Base-by-base conservation (phyloP, 2,888 invertebrate genomes). In the Endotricha flammealis region DNA sequence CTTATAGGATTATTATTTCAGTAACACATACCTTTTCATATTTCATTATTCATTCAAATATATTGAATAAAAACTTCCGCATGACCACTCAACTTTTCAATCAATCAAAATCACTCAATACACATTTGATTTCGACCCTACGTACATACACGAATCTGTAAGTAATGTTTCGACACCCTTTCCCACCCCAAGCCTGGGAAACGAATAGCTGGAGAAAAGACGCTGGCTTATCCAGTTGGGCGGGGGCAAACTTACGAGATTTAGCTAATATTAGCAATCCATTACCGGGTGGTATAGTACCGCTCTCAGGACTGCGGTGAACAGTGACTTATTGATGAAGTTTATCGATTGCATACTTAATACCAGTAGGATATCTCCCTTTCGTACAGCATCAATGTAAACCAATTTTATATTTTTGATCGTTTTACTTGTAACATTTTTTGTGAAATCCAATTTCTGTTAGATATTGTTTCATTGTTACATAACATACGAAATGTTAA, bases 181-280 rank as follows among this genome's bases (percentile, higher is more conserved):
- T 48, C 29, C 42, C 42, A 50, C 54, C 55, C 20, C 7, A 55
- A 56, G 39, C 45, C 42, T 63, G 60, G 57, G 61, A 67, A 63
- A 62, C 63, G 59, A 61, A 66, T 63, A 65, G 69, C 71, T 71
- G 71, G 56, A 64, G 74, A 81, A 77, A 81, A 83, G 82, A 79
- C 70, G 75, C 52, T 57, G 66, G 70, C 75, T 82, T 75, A 78
- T 64, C 68, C 68, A 50, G 62, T 47, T 48, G 53, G 39, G 51
- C 48, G 58, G 69, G 70, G 65, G 72, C 65, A 67, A 73, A 75
- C 74, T 75, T 71, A 69, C 68, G 67, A 75, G 83, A 80, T 81
- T 82, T 76, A 64, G 76, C 78, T 73, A 83, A 86, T 82, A 86
- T 83, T 80, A 77, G 78, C 85, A 80, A 85, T 85, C 80, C 82